Base-by-base conservation (phyloP, 2,113 vertebrate species). In the Alosa alosa region DNA sequence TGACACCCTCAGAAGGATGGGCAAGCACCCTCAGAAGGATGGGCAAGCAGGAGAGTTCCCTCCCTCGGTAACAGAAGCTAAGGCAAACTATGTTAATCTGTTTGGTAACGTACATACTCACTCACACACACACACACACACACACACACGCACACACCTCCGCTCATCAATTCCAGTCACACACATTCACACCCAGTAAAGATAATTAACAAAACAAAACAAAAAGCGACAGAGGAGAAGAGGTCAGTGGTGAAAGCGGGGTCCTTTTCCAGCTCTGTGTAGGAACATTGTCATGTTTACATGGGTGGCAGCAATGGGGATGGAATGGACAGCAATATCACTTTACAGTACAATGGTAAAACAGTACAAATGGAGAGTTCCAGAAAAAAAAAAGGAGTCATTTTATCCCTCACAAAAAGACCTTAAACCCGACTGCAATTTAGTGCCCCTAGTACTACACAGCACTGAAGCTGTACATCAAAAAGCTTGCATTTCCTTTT, bases 31-130 rank as follows among this genome's bases (percentile, higher is more conserved):
- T 49, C 47, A 49, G 13, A 6, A 13, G 11, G 10, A 75, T 75
- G 68, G 68, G 31, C 68, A 39, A 39, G 68, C 93, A 94, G 96
- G 94, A 89, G 92, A 88, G 94, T 92, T 91, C 92, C 94, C 95
- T 94, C 93, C 72, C 95, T 95, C 92, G 95, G 94, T 94, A 90
- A 94, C 93, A 92, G 94, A 95, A 94, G 95, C 96, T 95, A 96
- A 96, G 96, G 96, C 96, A 97, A 95, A 96, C 93, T 94, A 81
- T 57, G 68, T 78, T 86, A 87, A 90, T 82, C 86, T 91, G 86
- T 90, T 92, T 93, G 91, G 47, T 83, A 93, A 94, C 87, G 93
- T 89, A 92, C 89, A 93, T 87, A 87, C 92, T 93, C 89, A 91
- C 92, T 95, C 94, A 92, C 93, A 93, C 93, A 92, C 91, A 95